Evolutionary conservation across 2,113 vertebrate species (phyloP), one percentile per base, ranked within the genome.

Genomic region (Pongo abelii): DNA sequence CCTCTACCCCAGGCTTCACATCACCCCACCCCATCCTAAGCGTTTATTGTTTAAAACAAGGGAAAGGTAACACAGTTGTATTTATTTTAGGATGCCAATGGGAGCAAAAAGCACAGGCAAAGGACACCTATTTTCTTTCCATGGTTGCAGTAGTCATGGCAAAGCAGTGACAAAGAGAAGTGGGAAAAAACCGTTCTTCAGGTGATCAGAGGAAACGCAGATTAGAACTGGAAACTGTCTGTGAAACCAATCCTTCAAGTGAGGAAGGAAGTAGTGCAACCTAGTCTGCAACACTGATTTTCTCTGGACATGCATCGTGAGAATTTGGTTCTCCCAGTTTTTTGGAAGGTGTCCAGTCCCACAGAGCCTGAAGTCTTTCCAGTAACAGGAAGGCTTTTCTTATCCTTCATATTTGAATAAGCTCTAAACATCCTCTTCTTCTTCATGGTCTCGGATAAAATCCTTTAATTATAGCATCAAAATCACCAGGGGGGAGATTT

Each of bases 241-340:
- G 12, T 30, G 16, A 38, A 85, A 67, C 1, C 69, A 18, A 1
- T 17, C 20, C 38, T 40, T 48, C 67, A 25, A 0, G 17, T 13
- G 8, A 74, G 52, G 61, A 46, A n/a, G 35, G 16, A 38, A 18
- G 35, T 1, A 50, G 11, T 12, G 4, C 13, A 11, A 14, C 2
- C 1, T 64, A 32, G 27, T 14, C 61, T 13, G 61, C 27, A 69
- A 69, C 32, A 6, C 32, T 35, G 35, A 6, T 43, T 46, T 75
- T 12, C 46, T 70, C 23, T 17, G 6, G 20, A 8, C 16, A 3
- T 3, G 48, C 16, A 8, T 1, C 7, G 1, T 1, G 2, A 27
- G 11, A 20, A 38, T 3, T 12, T 1, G 7, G 14, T 40, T 50
- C 52, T 57, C 55, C 13, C 25, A 2, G 14, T 12, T 30, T 67